Base-by-base conservation (phyloP, 1,140 invertebrate genomes). In the Vanessa atalanta region DNA sequence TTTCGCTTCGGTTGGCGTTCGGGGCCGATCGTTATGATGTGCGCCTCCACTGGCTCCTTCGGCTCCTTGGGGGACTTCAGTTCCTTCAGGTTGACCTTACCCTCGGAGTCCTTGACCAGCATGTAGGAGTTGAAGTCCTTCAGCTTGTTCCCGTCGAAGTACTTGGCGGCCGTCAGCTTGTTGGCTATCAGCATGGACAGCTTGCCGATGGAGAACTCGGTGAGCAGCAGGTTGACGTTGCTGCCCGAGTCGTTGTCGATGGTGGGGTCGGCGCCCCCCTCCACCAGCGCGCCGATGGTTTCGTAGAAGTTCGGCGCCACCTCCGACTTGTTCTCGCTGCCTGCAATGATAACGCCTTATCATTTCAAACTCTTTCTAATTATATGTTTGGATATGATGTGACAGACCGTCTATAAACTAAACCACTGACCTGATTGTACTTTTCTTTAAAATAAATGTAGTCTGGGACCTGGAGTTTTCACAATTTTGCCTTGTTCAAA, bases 121-220 rank as follows among this genome's bases (percentile, higher is more conserved):
- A 89, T 89, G 31, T 80, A 79, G 0, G 73, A 63, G 12, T 83
- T 78, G 20, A 75, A 81, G 12, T 77, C 79, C 9, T 75, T 77
- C 0, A 72, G 16, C 0, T 13, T 51, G 15, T 79, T 71, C 0
- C 60, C 73, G 14, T 78, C 71, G 12, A 77, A 71, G 37, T 75
- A 83, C 13, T 83, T 84, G 0, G 76, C 15, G 0, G 75, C 66
- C 1, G 82, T 78, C 2, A 89, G 12, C 66, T 85, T 86, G 50
- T 86, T 89, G 2, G 83, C 85, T 31, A 92, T 79, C 0, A 89
- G 26, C 68, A 83, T 75, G 0, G 86, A 86, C 9, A 91, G 23
- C 0, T 83, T 77, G 2, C 51, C 37, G 0, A 79, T 78, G 50
- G 81, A 82, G 57, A 78, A 82, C n/a, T 92, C 90, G 1, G 79